A percentile compares a stretch with the other conserved stretches of the same genome.
These are phyloP conservation scores for Rotaria sp. DNA, from an alignment of 2,888 invertebrate species.

Conservation along the genomic window DNA sequence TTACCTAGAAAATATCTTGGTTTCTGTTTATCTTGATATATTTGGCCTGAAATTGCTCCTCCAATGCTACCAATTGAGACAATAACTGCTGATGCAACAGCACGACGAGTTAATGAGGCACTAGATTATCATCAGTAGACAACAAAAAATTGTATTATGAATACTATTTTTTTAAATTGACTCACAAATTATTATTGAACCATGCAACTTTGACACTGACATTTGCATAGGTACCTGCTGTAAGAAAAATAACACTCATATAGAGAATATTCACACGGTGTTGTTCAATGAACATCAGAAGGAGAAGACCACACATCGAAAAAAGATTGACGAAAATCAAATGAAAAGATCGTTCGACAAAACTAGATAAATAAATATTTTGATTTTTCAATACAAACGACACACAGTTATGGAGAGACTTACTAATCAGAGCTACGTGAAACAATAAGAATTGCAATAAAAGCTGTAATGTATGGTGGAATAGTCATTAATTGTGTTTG, in stretches of 20 bases:
- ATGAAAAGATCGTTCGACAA: neutral
- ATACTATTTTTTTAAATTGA: neutral
- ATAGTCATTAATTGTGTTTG: neutral
- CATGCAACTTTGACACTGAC: neutral
- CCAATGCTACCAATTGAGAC: neutral
- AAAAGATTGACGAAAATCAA: neutral
- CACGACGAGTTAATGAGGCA: neutral
- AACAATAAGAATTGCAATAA: neutral
- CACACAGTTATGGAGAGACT: neutral
- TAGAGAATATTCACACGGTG: neutral
- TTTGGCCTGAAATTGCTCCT: neutral
- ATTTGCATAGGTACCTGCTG: neutral
- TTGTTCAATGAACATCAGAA: neutral
- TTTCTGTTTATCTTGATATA: neutral
- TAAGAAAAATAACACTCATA: neutral
- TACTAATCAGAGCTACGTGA: neutral
- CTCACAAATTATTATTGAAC: constrained; percentile 16
- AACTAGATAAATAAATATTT: neutral
- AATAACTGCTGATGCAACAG: neutral
- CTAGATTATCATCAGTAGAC: neutral
- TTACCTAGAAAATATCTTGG: neutral
- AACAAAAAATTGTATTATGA: neutral
- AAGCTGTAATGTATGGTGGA: neutral
- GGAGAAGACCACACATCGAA: neutral
- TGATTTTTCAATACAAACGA: neutral